Evolutionary conservation across 2,797 vertebrate genomes (phyloP), one percentile per base, ranked within the genome.

Genomic region (Mus caroli): DNA sequence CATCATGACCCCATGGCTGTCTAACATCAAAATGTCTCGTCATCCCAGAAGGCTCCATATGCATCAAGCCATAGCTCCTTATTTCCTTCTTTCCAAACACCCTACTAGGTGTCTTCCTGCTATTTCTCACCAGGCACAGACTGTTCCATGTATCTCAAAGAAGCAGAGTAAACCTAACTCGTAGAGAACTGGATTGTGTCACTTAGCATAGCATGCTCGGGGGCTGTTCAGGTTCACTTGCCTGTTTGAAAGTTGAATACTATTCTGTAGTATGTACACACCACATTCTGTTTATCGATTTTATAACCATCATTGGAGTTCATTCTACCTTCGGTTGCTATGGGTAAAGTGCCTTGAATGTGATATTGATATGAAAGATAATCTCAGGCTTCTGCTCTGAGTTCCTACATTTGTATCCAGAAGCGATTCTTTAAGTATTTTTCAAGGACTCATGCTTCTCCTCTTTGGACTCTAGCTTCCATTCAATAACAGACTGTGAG

Each of bases 11-110:
- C n/a, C 14, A 56, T 15, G 40, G 7, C 22, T 28, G 6, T 17
- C 24, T 71, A 40, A 24, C 60, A 56, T 73, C 24, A 82, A 40
- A n/a, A 56, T 1, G 2, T 6, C 4, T 43, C 62, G 26, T 64
- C 20, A 20, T 15, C 46, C 50, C 34, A 24, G 20, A 71, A 69
- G 62, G 9, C n/a, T 31, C 24, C 4, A 2, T 22, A 46, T 6
- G 1, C 26, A 22, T 31, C 15, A 26, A 82, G 12, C 1, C 11
- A 1, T 22, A 40, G 0, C 8, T 28, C 13, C 7, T 14, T 4
- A 20, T 11, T 58, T 50, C 43, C 7, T 56, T 69, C 34, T 60
- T 37, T 87, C 12, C 10, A 20, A 40, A n/a, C 13, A 0, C 52
- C 22, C 11, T 10, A 4, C 28, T 26, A 24, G 64, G 15, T 9